Percentiles rank a stretch among this genome's conserved stretches.
Evolutionary conservation across 2,888 invertebrate species (phyloP).

Genomic region (Conops quadrifasciatus): DNA sequence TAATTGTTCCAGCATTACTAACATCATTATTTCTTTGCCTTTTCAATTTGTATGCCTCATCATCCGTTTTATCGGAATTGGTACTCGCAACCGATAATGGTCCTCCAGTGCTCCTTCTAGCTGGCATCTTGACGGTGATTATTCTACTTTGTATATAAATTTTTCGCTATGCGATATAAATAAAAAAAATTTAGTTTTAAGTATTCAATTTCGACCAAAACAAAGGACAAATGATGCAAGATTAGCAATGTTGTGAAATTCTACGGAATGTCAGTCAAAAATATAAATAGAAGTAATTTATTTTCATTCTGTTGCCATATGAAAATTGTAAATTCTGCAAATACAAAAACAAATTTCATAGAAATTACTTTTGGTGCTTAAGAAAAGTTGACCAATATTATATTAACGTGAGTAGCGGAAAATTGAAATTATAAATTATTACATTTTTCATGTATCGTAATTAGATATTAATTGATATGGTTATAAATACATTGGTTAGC

Average conservation of each 20-base stretch:
- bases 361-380: no score
- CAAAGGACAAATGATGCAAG: not conserved
- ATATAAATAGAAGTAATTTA: not conserved
- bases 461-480: no score
- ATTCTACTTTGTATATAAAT: slow-evolving; percentile 23
- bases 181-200: not conserved
- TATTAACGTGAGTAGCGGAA: no score
- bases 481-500: no score
- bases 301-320: not conserved
- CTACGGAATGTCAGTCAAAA: slow-evolving; percentile 19
- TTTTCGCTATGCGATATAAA: not conserved
- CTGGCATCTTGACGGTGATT: slow-evolving; percentile 56
- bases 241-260: slow-evolving; percentile 25
- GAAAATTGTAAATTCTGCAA: not conserved
- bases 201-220: not conserved
- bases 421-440: no score
- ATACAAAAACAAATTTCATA: not conserved
- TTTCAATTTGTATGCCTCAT: slow-evolving; percentile 59
- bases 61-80: slow-evolving; percentile 53
- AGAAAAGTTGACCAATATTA: no score
- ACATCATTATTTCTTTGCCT: slow-evolving; percentile 64
- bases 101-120: slow-evolving; percentile 56
- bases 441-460: no score
- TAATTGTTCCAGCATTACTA: slow-evolving; percentile 34
- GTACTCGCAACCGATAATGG: slow-evolving; percentile 44